Conservation (phyloP, 2,797 vertebrate species). For the Pachyuromys duprasi region DNA sequence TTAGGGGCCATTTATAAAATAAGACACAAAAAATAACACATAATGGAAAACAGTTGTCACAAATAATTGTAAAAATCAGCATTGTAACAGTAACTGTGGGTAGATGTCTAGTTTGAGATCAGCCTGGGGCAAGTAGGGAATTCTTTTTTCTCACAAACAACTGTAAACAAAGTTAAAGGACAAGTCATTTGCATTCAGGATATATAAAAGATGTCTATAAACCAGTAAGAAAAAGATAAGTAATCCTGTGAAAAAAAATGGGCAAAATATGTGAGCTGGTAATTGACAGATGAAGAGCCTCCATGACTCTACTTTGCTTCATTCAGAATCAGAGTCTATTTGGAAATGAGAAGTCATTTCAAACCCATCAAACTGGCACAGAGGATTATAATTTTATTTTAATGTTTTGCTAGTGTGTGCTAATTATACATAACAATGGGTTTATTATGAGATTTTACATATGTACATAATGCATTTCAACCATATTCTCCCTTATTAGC, state of each 20-base stretch:
- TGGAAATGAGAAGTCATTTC: slow-evolving; percentile 8
- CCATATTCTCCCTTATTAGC: not conserved
- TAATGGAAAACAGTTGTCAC: not conserved
- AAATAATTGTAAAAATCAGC: not conserved
- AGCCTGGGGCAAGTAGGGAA: not conserved
- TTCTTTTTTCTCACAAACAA: not conserved
- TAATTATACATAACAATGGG: not conserved
- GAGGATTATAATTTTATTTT: not conserved
- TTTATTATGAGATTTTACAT: not conserved
- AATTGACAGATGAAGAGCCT: not conserved
- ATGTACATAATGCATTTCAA: not conserved
- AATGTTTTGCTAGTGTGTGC: not conserved
- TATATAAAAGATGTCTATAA: not conserved
- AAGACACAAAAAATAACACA: not conserved
- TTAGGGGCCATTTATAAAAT: not conserved
- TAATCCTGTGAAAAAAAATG: not conserved
- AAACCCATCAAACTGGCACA: not conserved
- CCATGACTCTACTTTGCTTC: not conserved
- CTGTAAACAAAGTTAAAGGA: slow-evolving; percentile 16
- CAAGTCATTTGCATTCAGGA: not conserved
- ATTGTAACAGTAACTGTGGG: not conserved
- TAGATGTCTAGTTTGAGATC: not conserved
- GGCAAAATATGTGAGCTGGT: not conserved
- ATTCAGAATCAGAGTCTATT: not conserved
- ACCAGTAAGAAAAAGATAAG: not conserved